Conservation (phyloP, 1,140 invertebrate genomes). For the Pseudachorutes palmiensis region DNA sequence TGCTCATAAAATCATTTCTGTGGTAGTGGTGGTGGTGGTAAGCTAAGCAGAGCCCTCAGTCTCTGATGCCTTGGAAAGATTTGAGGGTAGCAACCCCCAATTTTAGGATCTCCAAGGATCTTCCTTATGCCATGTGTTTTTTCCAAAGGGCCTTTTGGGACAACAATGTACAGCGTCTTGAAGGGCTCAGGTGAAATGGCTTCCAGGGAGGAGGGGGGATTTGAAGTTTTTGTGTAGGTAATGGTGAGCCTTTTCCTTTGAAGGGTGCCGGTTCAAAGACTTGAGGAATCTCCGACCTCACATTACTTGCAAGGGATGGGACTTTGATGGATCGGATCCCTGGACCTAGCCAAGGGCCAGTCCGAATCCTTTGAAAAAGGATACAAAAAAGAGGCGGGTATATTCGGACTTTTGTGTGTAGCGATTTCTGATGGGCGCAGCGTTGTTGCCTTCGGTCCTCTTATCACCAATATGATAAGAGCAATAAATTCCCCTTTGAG, state of each 20-base stretch:
- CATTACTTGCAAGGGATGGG: not conserved
- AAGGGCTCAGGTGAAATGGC: slow-evolving; percentile 26
- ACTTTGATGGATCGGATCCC: not conserved
- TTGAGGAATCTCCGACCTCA: slow-evolving; percentile 8
- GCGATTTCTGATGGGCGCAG: not conserved
- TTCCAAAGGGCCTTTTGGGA: no score
- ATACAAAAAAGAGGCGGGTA: not conserved
- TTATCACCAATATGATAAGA: slow-evolving; percentile 39
- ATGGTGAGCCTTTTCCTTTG: slow-evolving; percentile 14
- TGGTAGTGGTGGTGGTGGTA: no score
- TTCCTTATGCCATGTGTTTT: no score
- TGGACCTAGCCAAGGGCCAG: not conserved
- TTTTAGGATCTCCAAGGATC: no score
- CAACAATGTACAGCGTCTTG: no score
- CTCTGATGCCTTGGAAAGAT: no score
- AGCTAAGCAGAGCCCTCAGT: no score
- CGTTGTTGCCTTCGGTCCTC: slow-evolving; percentile 9
- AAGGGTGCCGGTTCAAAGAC: slow-evolving; percentile 26
- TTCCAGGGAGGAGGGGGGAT: slow-evolving; percentile 17
- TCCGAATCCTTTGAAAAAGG: not conserved
- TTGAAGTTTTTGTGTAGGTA: not conserved
- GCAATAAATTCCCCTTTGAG: slow-evolving; percentile 38
- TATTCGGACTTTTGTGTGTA: not conserved
- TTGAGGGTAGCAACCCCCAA: no score
- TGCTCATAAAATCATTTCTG: slow-evolving; percentile 33